Base-by-base conservation (phyloP, 2,888 invertebrate genomes). In the Conomelus anceps region DNA sequence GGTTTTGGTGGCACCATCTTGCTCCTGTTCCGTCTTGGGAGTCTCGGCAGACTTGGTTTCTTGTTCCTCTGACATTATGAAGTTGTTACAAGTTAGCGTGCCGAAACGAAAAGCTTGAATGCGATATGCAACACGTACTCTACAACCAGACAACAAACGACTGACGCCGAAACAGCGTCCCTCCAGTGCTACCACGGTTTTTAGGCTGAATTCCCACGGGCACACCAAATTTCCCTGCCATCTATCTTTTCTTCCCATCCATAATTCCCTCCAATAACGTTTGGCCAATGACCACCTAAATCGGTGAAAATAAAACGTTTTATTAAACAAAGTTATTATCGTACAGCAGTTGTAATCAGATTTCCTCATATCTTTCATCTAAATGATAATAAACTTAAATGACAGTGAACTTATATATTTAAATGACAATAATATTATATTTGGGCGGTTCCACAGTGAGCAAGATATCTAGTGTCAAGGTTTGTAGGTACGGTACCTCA, bases 21-120 rank as follows among this genome's bases (percentile, higher is more conserved):
- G 94, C 90, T 93, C 89, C 13, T 88, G 92, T 7, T 63, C 63
- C 6, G 86, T 86, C 89, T 92, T 91, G 84, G 95, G 94, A 92
- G 95, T 94, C 93, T 94, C 95, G 92, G 94, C 94, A 91, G 85
- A 22, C 22, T 94, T 94, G 88, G 89, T 89, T 85, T 91, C 90
- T 86, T 90, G 90, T 89, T 93, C 93, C 91, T 93, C 93, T 90
- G 93, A 93, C 93, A 93, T 93, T 90, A 90, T 29, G 88, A 87
- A 84, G 86, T 87, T n/a, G 34, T 87, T 85, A 26, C 3, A 22
- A 23, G 86, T 29, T 29, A 20, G 86, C 86, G 24, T 86, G 26
- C 29, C 29, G 24, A 86, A 86, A 86, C 86, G 34, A 17, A 34
- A 34, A 34, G 34, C 34, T 34, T n/a, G 63, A 63, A 63, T 63